Percentiles rank a stretch among this genome's conserved stretches.
Conservation (phyloP, 2,797 vertebrate species). For the Neostethus bicornis region DNA sequence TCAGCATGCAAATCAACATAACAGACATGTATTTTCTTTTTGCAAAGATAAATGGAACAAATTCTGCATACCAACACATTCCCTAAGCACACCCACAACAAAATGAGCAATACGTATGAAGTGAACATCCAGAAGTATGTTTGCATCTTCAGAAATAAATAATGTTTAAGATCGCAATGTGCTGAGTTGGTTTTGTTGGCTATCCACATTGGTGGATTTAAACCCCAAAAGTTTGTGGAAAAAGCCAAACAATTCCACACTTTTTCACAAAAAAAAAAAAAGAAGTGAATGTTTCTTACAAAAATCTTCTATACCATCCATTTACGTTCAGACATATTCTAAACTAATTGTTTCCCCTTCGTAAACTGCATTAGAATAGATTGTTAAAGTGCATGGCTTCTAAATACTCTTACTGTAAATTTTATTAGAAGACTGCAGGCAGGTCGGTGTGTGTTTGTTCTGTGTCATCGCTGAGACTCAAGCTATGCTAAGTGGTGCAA, state of each 20-base stretch:
- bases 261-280: no score
- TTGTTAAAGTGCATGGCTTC: constrained; percentile 1
- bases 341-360: neutral
- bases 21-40: neutral
- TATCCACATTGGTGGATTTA: no score
- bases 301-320: no score
- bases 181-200: no score
- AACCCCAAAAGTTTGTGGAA: no score
- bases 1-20: neutral
- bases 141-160: no score
- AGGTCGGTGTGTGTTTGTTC: constrained; percentile 10
- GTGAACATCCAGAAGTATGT: no score
- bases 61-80: neutral
- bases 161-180: no score
- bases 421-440: neutral
- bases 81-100: neutral
- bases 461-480: constrained; percentile 33
- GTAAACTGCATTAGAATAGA: neutral
- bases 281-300: no score
- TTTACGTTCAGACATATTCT: constrained; percentile 1
- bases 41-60: neutral
- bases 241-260: no score
- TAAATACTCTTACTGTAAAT: neutral
- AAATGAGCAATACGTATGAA: neutral
- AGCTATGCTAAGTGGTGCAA: constrained; percentile 44